phyloP scores from a whole-genome alignment of 2,797 vertebrate species.

The Acridotheres tristis region DNA sequence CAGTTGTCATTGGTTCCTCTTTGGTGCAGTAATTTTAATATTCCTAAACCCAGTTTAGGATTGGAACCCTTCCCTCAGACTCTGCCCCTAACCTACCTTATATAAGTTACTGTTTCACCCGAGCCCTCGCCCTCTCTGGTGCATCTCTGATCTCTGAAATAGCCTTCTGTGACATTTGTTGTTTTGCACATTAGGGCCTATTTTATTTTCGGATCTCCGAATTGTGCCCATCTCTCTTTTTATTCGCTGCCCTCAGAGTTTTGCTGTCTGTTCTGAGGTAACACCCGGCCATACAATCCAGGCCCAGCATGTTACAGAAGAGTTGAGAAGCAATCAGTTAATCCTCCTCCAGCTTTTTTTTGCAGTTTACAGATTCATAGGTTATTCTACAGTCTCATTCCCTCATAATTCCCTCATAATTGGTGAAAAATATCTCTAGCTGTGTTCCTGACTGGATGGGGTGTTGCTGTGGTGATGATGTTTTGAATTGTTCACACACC shows the following conservation, averaged over 20 bases:
- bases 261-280: not conserved
- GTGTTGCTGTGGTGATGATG: not conserved
- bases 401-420: not conserved
- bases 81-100: not conserved
- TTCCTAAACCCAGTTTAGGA: not conserved
- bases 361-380: not conserved
- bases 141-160: not conserved
- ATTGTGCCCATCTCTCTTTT: not conserved
- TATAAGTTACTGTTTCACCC: not conserved
- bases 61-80: not conserved
- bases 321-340: not conserved
- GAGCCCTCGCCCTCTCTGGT: not conserved
- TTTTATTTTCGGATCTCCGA: not conserved
- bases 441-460: not conserved
- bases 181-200: not conserved
- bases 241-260: not conserved
- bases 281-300: not conserved
- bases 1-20: not conserved
- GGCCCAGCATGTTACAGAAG: not conserved
- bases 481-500: not conserved
- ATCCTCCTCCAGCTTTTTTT: not conserved
- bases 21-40: not conserved
- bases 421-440: not conserved
- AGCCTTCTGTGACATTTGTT: not conserved
- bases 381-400: not conserved